phyloP scores from a whole-genome alignment of 2,888 invertebrate genomes.

The Caenorhabditis sp. region DNA sequence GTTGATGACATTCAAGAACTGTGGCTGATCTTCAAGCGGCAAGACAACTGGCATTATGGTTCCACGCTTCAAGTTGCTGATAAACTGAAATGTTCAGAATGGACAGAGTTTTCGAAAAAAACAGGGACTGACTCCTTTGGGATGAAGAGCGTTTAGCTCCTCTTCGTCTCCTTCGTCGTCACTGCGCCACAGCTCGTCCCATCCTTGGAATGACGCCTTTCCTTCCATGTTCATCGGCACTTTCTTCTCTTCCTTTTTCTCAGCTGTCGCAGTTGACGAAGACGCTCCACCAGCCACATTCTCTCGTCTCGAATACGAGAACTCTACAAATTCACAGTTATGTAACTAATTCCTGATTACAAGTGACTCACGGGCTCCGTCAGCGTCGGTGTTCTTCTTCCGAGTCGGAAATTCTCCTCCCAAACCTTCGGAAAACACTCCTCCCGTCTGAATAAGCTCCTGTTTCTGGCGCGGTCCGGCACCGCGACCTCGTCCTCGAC shows the following conservation, averaged over 20 bases:
- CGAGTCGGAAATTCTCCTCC: conserved; percentile 45
- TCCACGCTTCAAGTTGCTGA: conserved; percentile 56
- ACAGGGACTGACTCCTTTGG: conserved; percentile 12
- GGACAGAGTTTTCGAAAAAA: not conserved
- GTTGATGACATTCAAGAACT: conserved; percentile 52
- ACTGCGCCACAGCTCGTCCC: conserved; percentile 62
- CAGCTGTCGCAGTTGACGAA: not conserved
- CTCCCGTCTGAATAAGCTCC: conserved; percentile 64
- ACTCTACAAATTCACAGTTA: conserved; percentile 9
- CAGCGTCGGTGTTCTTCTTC: conserved; percentile 29
- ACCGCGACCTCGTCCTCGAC: conserved; percentile 40
- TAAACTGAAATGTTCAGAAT: conserved; percentile 47
- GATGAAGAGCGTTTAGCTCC: conserved; percentile 40
- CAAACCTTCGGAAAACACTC: conserved; percentile 63
- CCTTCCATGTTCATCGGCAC: conserved; percentile 10
- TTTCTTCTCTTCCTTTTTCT: conserved; percentile 3
- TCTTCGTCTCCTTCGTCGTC: conserved; percentile 62
- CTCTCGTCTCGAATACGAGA: conserved; percentile 5
- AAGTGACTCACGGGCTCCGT: conserved; percentile 27
- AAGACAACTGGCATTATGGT: conserved; percentile 62
- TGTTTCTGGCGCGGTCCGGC: conserved; percentile 30
- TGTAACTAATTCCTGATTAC: not conserved
- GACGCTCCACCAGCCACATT: conserved; percentile 9
- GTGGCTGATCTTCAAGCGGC: conserved; percentile 61
- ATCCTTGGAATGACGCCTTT: conserved; percentile 57